These are phyloP conservation scores for Aratinga solstitialis DNA, from an alignment of 2,797 vertebrate species.

Conservation along the genomic window DNA sequence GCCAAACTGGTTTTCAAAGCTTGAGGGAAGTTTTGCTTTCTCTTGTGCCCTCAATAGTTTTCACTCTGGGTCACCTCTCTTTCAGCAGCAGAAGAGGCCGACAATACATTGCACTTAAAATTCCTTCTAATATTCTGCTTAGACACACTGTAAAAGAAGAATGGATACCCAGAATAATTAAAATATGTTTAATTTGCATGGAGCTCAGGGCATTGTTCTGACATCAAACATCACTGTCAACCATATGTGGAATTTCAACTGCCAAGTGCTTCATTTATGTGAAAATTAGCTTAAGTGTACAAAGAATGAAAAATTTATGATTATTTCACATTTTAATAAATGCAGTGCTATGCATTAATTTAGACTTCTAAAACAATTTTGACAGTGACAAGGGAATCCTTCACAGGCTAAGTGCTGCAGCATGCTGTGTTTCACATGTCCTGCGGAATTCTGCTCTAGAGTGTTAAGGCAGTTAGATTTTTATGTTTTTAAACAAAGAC, in stretches of 20 bases:
- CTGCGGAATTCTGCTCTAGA: slow-evolving; percentile 15
- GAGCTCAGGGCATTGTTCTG: slow-evolving; percentile 84
- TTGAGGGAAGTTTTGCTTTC: slow-evolving; percentile 15
- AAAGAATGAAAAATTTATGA: slow-evolving; percentile 93
- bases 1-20: background rate
- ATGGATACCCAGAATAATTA: slow-evolving; percentile 70
- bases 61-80: background rate
- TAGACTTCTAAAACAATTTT: slow-evolving; percentile 84
- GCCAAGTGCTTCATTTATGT: slow-evolving; percentile 89
- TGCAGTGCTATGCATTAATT: slow-evolving; percentile 88
- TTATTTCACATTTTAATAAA: slow-evolving; percentile 91
- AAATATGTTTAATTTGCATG: slow-evolving; percentile 82
- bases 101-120: slow-evolving; percentile 62
- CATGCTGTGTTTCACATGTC: slow-evolving; percentile 19
- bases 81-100: background rate
- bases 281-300: slow-evolving; percentile 91
- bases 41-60: background rate
- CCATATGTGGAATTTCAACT: slow-evolving; percentile 81
- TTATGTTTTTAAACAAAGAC: slow-evolving; percentile 68
- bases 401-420: slow-evolving; percentile 50
- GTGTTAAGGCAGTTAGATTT: slow-evolving; percentile 48
- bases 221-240: slow-evolving; percentile 89
- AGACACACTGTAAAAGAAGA: slow-evolving; percentile 62
- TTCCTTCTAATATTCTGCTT: slow-evolving; percentile 68
- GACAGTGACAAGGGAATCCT: slow-evolving; percentile 77